These are phyloP conservation scores for Protula sp. DNA, from an alignment of 2,888 invertebrate genomes.

Conservation along the genomic window DNA sequence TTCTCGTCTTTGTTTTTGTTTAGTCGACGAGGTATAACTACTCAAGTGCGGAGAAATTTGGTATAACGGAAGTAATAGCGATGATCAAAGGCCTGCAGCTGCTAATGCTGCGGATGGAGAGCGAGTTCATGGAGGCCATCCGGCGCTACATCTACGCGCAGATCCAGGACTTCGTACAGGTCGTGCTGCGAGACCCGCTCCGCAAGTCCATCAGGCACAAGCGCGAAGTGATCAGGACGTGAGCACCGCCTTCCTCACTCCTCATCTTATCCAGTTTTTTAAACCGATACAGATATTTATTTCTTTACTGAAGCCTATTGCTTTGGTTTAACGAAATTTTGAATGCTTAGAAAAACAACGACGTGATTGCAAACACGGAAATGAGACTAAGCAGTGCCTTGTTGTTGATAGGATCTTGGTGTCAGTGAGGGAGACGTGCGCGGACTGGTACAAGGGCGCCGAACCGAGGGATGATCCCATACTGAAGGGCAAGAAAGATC, in stretches of 20 bases:
- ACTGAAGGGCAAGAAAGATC: slow-evolving; percentile 87
- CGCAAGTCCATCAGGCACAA: slow-evolving; percentile 96
- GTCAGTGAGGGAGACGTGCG: slow-evolving; percentile 94
- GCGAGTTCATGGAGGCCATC: slow-evolving; percentile 87
- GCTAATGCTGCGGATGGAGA: slow-evolving; percentile 94
- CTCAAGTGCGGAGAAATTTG: slow-evolving; percentile 93
- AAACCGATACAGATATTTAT: neutral
- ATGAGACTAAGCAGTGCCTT: too few species aligned
- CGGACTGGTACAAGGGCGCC: slow-evolving; percentile 89
- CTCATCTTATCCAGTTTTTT: too few species aligned
- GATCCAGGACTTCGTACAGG: slow-evolving; percentile 92
- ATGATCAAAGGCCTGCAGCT: slow-evolving; percentile 96
- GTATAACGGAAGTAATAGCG: slow-evolving; percentile 94
- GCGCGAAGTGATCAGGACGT: slow-evolving; percentile 75
- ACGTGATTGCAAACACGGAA: too few species aligned
- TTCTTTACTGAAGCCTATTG: neutral
- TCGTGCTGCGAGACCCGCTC: slow-evolving; percentile 80
- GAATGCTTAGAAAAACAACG: neutral
- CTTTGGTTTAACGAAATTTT: neutral
- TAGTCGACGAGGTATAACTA: slow-evolving; percentile 96
- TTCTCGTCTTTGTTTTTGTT: neutral
- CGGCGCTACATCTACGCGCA: slow-evolving; percentile 90
- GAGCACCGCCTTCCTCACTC: too few species aligned
- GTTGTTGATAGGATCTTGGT: slow-evolving; percentile 93
- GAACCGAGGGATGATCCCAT: slow-evolving; percentile 90